These are phyloP conservation scores for Globodera ellingtonae DNA, from an alignment of 1,140 invertebrate genomes.

Conservation along the genomic window DNA sequence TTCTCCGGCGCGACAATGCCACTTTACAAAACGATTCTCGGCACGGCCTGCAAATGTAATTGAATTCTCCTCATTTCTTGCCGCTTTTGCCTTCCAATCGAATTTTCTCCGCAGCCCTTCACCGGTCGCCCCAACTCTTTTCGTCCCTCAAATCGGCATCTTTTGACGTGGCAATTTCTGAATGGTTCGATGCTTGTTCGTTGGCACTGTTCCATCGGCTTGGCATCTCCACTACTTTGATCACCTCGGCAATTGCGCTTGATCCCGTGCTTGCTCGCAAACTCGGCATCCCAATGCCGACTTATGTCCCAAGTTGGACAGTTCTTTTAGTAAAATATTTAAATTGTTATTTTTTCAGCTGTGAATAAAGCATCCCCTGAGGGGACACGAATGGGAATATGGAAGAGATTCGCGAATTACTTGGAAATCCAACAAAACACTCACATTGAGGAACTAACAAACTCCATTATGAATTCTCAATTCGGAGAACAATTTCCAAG, in stretches of 20 bases:
- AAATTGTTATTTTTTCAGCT: conserved; percentile 8
- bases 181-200: conserved; percentile 35
- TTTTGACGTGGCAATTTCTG: conserved; percentile 42
- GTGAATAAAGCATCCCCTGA: conserved; percentile 11
- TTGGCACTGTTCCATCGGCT: conserved; percentile 40
- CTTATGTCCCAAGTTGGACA: conserved; percentile 38
- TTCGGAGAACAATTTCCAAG: conserved; percentile 38
- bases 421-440: not conserved
- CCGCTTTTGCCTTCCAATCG: not conserved
- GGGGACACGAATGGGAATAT: conserved; percentile 14
- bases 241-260: conserved; percentile 25
- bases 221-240: conserved; percentile 27
- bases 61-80: not conserved
- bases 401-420: conserved; percentile 2
- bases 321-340: not conserved
- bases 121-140: conserved; percentile 12
- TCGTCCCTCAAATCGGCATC: conserved; percentile 19
- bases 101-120: conserved; percentile 6
- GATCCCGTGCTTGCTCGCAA: conserved; percentile 9
- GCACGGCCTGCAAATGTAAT: conserved; percentile 3
- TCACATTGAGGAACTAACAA: not conserved
- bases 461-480: not conserved
- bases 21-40: not conserved
- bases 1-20: not conserved
- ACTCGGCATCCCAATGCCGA: conserved; percentile 33